Base-by-base conservation (phyloP, 2,113 vertebrate species). In the Podarcis cretensis region DNA sequence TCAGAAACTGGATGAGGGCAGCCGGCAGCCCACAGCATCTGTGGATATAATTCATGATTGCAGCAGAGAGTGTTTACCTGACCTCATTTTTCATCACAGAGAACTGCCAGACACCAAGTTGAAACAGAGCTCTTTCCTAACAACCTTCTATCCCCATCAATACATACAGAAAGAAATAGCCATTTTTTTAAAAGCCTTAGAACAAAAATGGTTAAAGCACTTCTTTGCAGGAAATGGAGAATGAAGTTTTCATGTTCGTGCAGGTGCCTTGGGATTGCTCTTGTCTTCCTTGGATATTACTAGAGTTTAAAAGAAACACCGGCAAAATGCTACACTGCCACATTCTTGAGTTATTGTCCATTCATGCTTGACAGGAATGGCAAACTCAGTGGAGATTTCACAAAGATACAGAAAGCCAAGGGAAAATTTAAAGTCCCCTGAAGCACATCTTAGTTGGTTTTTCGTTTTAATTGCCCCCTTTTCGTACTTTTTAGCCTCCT, bases 41-140 rank as follows among this genome's bases (percentile, higher is more conserved):
- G 74, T 73, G 57, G 87, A 77, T 68, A 83, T 66, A 68, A 83
- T 88, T 88, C 81, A 77, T 35, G 81, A 75, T 54, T 83, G 73
- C 37, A 77, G 57, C 71, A 9, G n/a, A 68, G 63, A 77, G n/a
- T 77, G 63, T 83, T 88, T 88, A 77, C 81, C 48, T 77, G 81
- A 77, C 81, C 87, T 76, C 73, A 83, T 88, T 88, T 88, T 88
- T 88, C 87, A 83, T 76, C 63, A 57, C 40, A 76, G 59, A 76
- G 23, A 66, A 66, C 71, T 83, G 59, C 87, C 81, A 88, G 81
- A 77, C n/a, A 69, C 57, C 80, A 77, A 77, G 10, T 77, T 77
- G 71, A 76, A 83, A 88, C 57, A 43, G 63, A 88, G 43, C 43
- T 83, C 12, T 76, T 75, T 63, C n/a, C 77, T n/a, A 87, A 8